Percentiles rank a stretch among this genome's conserved stretches.
These are phyloP conservation scores for Urocolius indicus DNA, from an alignment of 2,113 vertebrate species.

Conservation along the genomic window DNA sequence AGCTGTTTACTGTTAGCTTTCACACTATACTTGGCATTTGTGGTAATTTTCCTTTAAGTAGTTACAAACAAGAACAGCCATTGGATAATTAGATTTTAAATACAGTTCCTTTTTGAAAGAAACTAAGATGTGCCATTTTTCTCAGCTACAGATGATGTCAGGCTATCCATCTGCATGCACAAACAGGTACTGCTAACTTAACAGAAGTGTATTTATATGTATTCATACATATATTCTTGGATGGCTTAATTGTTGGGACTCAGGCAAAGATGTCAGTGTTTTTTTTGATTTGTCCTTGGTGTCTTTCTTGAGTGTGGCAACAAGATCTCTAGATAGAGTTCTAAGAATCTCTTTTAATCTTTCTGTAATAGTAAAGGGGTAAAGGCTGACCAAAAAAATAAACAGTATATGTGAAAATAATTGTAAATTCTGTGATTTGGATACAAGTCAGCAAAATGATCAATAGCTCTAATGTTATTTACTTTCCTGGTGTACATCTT, in stretches of 20 bases:
- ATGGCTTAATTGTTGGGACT: neutral
- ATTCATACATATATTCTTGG: neutral
- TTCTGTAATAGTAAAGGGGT: neutral
- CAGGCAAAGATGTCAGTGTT: neutral
- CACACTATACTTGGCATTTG: neutral
- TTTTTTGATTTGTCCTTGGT: neutral
- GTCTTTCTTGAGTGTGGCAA: neutral
- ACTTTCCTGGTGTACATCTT: neutral
- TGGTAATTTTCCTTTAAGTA: neutral
- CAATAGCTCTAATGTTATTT: neutral
- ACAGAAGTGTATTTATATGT: neutral
- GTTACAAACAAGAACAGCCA: neutral
- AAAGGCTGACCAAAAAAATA: neutral
- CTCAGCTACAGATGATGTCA: neutral
- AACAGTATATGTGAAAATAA: neutral
- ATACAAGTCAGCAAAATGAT: neutral
- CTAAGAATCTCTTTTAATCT: neutral
- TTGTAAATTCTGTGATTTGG: neutral
- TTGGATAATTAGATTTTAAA: neutral
- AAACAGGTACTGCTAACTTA: neutral
- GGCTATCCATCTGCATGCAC: neutral
- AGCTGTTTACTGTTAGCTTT: neutral
- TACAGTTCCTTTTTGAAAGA: neutral
- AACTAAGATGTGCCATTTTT: neutral
- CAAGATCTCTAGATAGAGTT: neutral